Evolutionary conservation across 2,113 vertebrate genomes (phyloP).

Genomic region (Porphyrio hochstetteri): DNA sequence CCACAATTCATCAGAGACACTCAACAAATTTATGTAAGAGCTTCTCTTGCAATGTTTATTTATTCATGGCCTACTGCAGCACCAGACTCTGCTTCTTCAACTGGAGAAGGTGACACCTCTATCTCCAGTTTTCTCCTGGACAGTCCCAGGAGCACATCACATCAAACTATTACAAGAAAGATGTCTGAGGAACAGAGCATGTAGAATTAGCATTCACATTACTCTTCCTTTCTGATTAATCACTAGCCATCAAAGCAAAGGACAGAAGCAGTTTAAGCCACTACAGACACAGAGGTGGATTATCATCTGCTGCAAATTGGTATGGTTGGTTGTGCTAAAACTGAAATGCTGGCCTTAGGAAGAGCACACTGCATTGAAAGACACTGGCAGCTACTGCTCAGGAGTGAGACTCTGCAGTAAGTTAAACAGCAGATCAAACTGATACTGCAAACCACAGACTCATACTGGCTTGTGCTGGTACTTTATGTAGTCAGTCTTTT

Average conservation of each 20-base stretch:
- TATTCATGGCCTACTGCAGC: not conserved
- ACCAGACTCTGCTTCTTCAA: not conserved
- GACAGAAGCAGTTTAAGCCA: not conserved
- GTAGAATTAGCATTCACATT: not conserved
- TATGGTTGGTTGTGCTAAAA: not conserved
- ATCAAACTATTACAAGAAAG: not conserved
- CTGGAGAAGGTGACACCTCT: fast-evolving
- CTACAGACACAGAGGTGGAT: not conserved
- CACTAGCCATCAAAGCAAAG: not conserved
- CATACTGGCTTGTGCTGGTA: no score
- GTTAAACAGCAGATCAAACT: not conserved
- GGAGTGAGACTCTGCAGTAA: not conserved
- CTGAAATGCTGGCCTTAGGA: not conserved
- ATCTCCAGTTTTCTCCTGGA: not conserved
- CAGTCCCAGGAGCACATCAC: not conserved
- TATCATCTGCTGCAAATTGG: not conserved
- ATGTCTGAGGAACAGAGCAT: not conserved
- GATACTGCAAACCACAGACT: not conserved
- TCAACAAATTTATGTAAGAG: not conserved
- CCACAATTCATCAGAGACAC: not conserved
- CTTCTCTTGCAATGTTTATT: not conserved
- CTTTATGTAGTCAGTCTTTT: not conserved
- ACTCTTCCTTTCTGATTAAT: not conserved
- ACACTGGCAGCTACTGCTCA: not conserved
- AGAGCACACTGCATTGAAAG: not conserved